Percentiles rank a stretch among this genome's conserved stretches.
phyloP scores from a whole-genome alignment of 2,113 vertebrate species.

The Piaya cayana region DNA sequence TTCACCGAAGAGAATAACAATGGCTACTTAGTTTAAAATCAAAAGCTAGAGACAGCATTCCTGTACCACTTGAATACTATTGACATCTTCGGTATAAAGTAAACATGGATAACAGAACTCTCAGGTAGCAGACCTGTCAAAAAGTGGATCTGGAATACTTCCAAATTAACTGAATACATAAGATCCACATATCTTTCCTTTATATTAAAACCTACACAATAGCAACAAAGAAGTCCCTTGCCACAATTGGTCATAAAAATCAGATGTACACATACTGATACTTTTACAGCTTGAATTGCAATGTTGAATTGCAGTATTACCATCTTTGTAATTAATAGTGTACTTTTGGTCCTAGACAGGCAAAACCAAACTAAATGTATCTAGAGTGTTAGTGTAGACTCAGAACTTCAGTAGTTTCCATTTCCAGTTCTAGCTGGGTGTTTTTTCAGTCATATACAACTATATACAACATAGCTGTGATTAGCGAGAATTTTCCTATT shows the following conservation, averaged over 20 bases:
- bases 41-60: background rate
- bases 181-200: background rate
- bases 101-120: background rate
- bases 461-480: background rate
- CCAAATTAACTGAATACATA: background rate
- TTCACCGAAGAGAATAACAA: background rate
- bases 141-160: background rate
- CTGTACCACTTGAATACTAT: background rate
- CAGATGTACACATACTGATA: background rate
- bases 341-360: background rate
- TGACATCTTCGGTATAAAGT: background rate
- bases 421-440: background rate
- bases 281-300: background rate
- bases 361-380: background rate
- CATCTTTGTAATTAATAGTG: background rate
- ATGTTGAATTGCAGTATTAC: background rate
- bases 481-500: background rate
- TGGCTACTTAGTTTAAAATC: background rate
- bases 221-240: background rate
- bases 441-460: background rate
- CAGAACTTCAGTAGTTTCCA: background rate
- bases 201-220: background rate
- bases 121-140: background rate
- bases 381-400: background rate
- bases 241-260: background rate